Percentiles rank a stretch among this genome's conserved stretches.
These are phyloP conservation scores for Sphaerophoria rueppellii DNA, from an alignment of 2,888 invertebrate genomes.

Conservation along the genomic window DNA sequence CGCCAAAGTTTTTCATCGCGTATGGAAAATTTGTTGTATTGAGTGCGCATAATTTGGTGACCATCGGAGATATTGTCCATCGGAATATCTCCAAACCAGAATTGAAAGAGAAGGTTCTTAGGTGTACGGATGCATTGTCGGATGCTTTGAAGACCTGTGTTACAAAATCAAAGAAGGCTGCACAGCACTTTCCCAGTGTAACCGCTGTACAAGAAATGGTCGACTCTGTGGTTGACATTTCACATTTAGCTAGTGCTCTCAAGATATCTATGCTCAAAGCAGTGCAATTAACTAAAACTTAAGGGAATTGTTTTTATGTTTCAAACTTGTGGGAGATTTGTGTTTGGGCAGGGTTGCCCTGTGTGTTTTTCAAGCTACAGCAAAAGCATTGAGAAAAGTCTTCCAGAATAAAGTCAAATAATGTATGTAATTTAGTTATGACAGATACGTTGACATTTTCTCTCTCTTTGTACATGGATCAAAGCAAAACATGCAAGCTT, in stretches of 20 bases:
- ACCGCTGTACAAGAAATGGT: conserved; percentile 96
- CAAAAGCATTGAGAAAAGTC: conserved; percentile 64
- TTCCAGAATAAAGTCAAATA: conserved; percentile 58
- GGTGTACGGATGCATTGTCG: conserved; percentile 90
- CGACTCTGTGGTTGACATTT: conserved; percentile 93
- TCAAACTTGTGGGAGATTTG: conserved; percentile 26
- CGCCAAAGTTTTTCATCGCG: conserved; percentile 95
- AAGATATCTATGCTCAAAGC: conserved; percentile 89
- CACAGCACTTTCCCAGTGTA: conserved; percentile 95
- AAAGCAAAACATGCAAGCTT: too few species aligned
- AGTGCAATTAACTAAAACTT: conserved; percentile 81
- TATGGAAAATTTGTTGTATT: conserved; percentile 97
- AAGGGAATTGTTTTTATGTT: conserved; percentile 12
- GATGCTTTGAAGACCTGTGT: conserved; percentile 93
- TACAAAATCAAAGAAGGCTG: conserved; percentile 94
- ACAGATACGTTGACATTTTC: conserved; percentile 42
- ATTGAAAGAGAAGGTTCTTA: conserved; percentile 88
- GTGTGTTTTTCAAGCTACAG: conserved; percentile 30
- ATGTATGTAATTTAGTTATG: conserved; percentile 42
- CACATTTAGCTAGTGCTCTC: conserved; percentile 91
- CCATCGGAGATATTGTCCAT: conserved; percentile 96
- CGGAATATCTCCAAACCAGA: conserved; percentile 90
- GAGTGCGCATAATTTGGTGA: conserved; percentile 95
- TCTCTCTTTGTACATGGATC: too few species aligned
- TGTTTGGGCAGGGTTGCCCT: conserved; percentile 1